A percentile compares a stretch with the other conserved stretches of the same genome.
phyloP scores from a whole-genome alignment of 2,888 invertebrate genomes.

The Phalera bucephala region DNA sequence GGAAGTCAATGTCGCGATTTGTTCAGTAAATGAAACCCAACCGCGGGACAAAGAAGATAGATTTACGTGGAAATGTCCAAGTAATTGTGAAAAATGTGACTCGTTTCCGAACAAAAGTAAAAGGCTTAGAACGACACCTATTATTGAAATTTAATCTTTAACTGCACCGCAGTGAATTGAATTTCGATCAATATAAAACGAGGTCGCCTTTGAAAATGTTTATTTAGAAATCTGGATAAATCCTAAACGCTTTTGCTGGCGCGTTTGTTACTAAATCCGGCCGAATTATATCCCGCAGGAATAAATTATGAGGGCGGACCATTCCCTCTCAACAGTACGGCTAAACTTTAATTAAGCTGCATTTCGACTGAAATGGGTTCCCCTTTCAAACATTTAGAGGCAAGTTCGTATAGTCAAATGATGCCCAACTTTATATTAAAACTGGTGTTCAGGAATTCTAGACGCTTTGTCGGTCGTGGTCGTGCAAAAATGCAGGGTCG shows the following conservation, averaged over 20 bases:
- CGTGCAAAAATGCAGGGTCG: slow-evolving; percentile 39
- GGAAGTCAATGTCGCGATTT: slow-evolving; percentile 60
- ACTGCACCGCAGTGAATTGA: slow-evolving; percentile 19
- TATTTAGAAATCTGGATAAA: slow-evolving; percentile 45
- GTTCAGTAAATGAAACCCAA: slow-evolving; percentile 69
- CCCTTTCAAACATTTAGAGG: slow-evolving; percentile 67
- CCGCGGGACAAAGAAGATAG: slow-evolving; percentile 74
- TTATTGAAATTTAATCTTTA: slow-evolving; percentile 30
- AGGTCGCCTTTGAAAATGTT: slow-evolving; percentile 20
- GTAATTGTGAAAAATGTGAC: slow-evolving; percentile 80
- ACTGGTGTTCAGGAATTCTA: slow-evolving; percentile 31
- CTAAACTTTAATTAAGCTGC: slow-evolving; percentile 77
- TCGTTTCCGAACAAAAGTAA: slow-evolving; percentile 59
- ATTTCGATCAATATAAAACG: slow-evolving; percentile 15
- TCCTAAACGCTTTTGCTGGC: slow-evolving; percentile 55
- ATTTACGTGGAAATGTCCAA: slow-evolving; percentile 75
- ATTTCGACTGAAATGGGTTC: slow-evolving; percentile 67
- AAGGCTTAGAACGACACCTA: slow-evolving; percentile 38
- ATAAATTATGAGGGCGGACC: slow-evolving; percentile 74
- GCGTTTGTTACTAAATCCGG: slow-evolving; percentile 67
- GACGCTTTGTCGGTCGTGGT: slow-evolving; percentile 39
- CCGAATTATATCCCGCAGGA: slow-evolving; percentile 70
- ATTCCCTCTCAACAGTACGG: slow-evolving; percentile 64
- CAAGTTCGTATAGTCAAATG: slow-evolving; percentile 48
- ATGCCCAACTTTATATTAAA: slow-evolving; percentile 40